Evolutionary conservation across 2,888 invertebrate species (phyloP).

Genomic region (Azorinus chamasolen): DNA sequence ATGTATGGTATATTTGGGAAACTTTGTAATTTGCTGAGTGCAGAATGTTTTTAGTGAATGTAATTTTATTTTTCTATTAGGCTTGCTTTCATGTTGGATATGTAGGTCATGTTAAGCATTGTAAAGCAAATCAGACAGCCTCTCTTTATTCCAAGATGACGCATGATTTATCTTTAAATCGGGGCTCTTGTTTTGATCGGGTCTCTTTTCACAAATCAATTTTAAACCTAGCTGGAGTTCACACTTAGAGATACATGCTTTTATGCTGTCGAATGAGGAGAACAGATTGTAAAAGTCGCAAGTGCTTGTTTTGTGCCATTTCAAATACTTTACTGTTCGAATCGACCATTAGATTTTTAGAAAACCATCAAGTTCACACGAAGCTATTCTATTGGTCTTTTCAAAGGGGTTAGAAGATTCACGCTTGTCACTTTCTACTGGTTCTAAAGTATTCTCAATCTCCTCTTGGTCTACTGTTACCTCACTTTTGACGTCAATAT

Average conservation of each 20-base stretch:
- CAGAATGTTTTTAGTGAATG: not conserved
- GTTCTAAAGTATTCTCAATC: too few species aligned
- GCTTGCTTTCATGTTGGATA: not conserved
- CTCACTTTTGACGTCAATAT: too few species aligned
- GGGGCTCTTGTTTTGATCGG: not conserved
- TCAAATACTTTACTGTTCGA: not conserved
- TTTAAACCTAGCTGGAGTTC: not conserved
- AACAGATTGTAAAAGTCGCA: too few species aligned
- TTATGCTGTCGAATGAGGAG: too few species aligned
- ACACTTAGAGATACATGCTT: not conserved
- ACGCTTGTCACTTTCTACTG: too few species aligned
- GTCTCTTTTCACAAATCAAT: too few species aligned
- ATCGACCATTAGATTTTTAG: too few species aligned
- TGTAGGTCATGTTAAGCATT: not conserved
- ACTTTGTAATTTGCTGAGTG: not conserved
- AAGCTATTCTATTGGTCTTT: too few species aligned
- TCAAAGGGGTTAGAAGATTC: too few species aligned
- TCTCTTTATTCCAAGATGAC: slow-evolving; percentile 4
- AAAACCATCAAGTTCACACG: too few species aligned
- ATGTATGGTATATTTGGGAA: slow-evolving; percentile 9
- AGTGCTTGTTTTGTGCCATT: not conserved
- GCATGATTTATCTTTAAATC: not conserved
- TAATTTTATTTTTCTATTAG: not conserved
- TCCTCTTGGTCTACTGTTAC: too few species aligned
- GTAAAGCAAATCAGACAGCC: not conserved